phyloP scores from a whole-genome alignment of 2,888 invertebrate species.

The Orthosia cruda region DNA sequence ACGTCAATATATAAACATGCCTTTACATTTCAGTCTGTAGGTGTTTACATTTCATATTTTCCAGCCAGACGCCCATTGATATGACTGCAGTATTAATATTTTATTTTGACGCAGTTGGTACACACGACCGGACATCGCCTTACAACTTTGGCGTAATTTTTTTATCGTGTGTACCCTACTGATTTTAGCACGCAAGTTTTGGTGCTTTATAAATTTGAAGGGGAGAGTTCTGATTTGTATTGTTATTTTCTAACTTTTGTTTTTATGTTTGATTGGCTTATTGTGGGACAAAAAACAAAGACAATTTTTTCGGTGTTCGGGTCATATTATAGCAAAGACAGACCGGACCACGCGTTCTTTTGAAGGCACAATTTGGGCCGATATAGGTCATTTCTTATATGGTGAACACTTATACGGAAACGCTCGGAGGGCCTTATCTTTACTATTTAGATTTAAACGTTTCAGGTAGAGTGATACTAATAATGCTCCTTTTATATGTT shows the following conservation, averaged over 20 bases:
- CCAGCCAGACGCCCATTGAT: slow-evolving; percentile 45
- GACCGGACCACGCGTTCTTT: no score
- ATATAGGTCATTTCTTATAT: no score
- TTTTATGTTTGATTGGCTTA: not conserved
- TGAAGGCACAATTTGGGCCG: no score
- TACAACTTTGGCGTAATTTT: slow-evolving; percentile 48
- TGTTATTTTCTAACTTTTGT: not conserved
- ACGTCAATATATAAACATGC: not conserved
- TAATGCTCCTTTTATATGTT: no score
- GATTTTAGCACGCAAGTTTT: slow-evolving; percentile 18
- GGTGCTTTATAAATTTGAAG: slow-evolving; percentile 12
- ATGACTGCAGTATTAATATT: slow-evolving; percentile 72
- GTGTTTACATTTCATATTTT: slow-evolving; percentile 49
- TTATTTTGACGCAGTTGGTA: slow-evolving; percentile 72
- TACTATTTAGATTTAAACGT: no score
- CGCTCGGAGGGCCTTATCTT: no score
- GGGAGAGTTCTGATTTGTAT: not conserved
- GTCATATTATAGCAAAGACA: no score
- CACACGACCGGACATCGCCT: slow-evolving; percentile 47
- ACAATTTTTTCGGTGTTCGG: no score
- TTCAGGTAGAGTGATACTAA: no score
- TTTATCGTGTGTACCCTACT: slow-evolving; percentile 46
- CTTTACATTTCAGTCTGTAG: slow-evolving; percentile 5
- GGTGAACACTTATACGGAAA: no score
- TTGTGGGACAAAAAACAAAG: not conserved